Percentiles rank a stretch among this genome's conserved stretches.
Conservation (phyloP, 2,113 vertebrate species). For the Entomyzon cyanotis region DNA sequence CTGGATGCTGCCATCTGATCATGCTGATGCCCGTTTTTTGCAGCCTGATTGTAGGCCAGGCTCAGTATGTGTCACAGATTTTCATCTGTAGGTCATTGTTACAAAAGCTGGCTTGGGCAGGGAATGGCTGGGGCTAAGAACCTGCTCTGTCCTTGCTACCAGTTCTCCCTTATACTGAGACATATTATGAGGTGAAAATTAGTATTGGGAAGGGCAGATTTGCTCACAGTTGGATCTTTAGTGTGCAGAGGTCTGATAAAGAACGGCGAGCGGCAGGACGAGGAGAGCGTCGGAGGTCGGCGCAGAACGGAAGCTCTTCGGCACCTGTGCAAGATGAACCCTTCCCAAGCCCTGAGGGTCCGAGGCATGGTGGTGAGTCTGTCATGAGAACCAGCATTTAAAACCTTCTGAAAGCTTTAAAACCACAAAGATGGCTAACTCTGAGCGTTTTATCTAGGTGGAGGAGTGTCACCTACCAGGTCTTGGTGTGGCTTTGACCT, state of each 20-base stretch:
- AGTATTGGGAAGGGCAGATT: rapidly evolving
- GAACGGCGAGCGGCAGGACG: conserved; percentile 95
- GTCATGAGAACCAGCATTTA: rapidly evolving
- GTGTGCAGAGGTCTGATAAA: conserved; percentile 96
- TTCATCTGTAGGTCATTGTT: not conserved
- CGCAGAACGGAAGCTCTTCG: conserved; percentile 93
- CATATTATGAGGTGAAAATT: rapidly evolving
- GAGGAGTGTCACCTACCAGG: conserved; percentile 97
- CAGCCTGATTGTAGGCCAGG: not conserved
- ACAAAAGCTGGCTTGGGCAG: not conserved
- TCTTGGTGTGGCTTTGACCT: conserved; percentile 92
- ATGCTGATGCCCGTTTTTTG: rapidly evolving
- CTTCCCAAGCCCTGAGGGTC: conserved; percentile 93
- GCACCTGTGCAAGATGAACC: conserved; percentile 97
- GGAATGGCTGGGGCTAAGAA: rapidly evolving
- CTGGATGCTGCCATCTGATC: not conserved
- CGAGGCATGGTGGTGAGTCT: conserved; percentile 95
- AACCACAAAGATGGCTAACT: not conserved
- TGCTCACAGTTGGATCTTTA: conserved; percentile 31
- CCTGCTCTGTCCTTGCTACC: rapidly evolving
- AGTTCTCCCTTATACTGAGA: not conserved
- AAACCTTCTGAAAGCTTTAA: not conserved
- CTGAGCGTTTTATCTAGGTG: conserved; percentile 73
- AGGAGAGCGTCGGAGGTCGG: conserved; percentile 93
- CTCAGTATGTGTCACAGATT: rapidly evolving